Base-by-base conservation (phyloP, 2,113 vertebrate genomes). In the Irena cyanogastra region DNA sequence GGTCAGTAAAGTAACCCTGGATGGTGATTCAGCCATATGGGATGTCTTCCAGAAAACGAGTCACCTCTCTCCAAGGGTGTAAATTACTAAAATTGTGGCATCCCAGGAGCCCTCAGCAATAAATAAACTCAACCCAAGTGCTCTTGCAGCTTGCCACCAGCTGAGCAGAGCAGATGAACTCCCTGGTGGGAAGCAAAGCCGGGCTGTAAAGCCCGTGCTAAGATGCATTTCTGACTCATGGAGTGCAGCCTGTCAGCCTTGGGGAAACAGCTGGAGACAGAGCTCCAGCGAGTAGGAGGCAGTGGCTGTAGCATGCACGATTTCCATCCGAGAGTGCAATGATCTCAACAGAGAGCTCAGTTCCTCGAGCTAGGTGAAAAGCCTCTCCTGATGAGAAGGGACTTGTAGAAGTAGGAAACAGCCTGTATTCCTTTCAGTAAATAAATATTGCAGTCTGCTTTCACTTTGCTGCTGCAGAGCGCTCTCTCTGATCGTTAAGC, bases 221-320 rank as follows among this genome's bases (percentile, higher is more conserved):
- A 90, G 82, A 77, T 8, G n/a, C 1, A 0, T 68, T 49, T 82
- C 72, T 92, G 87, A 83, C 53, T 92, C 85, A 72, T 2, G 0
- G 8, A 39, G 52, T 19, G 53, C 71, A 65, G 83, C 49, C 70
- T 80, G 69, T 47, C 15, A 19, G 78, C 83, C 72, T 28, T 2
- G 1, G 86, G 86, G 57, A 47, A 78, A 26, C 56, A 74, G 93
- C 94, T 83, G 76, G 81, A 86, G 90, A 56, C 8, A 1, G 13
- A 91, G 83, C 50, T 26, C 47, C 78, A 26, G 74, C 0, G 0
- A 66, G 64, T 35, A 75, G 52, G 17, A 35, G 63, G 39, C 72
- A 19, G 37, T 1, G 3, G 45, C 75, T 3, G 1, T 1, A 1
- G 15, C 0, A 0, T 65, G 66, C 66, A 31, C 4, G 0, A 18